Percentiles rank a stretch among this genome's conserved stretches.
Evolutionary conservation across 2,797 vertebrate genomes (phyloP).

Genomic region (Poeciliopsis gracilis): DNA sequence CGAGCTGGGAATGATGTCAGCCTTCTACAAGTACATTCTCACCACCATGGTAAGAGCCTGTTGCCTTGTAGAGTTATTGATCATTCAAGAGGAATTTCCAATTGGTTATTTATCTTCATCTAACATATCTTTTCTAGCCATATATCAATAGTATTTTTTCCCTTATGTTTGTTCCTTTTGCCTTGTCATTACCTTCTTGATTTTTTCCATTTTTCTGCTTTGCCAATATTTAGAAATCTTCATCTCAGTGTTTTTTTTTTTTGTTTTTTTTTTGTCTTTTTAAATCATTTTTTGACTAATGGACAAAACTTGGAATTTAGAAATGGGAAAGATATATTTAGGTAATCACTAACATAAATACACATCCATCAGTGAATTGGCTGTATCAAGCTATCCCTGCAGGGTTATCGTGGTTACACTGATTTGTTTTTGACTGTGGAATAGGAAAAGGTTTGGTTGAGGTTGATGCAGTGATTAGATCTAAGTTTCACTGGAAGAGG

Average conservation of each 20-base stretch:
- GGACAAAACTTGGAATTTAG: neutral
- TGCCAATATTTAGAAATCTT: neutral
- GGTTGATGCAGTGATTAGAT: neutral
- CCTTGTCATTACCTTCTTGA: neutral
- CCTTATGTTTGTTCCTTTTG: neutral
- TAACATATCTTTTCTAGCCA: neutral
- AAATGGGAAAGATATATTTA: neutral
- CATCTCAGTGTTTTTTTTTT: neutral
- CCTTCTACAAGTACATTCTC: slow-evolving; percentile 90
- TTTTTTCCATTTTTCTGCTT: neutral
- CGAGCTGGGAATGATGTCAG: slow-evolving; percentile 88
- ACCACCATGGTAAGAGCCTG: slow-evolving; percentile 85
- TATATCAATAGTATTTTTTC: neutral
- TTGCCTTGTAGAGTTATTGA: neutral
- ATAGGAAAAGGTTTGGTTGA: neutral
- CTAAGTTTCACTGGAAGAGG: neutral
- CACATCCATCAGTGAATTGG: neutral
- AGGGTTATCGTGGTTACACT: neutral
- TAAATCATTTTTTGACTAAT: neutral
- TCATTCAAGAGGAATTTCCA: neutral
- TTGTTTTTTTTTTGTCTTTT: no score
- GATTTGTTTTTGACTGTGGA: neutral
- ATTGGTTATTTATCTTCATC: neutral
- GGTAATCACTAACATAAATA: neutral
- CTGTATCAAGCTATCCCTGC: no score